Evolutionary conservation across 2,113 vertebrate genomes (phyloP), one percentile per base, ranked within the genome.

Genomic region (Zeus faber): DNA sequence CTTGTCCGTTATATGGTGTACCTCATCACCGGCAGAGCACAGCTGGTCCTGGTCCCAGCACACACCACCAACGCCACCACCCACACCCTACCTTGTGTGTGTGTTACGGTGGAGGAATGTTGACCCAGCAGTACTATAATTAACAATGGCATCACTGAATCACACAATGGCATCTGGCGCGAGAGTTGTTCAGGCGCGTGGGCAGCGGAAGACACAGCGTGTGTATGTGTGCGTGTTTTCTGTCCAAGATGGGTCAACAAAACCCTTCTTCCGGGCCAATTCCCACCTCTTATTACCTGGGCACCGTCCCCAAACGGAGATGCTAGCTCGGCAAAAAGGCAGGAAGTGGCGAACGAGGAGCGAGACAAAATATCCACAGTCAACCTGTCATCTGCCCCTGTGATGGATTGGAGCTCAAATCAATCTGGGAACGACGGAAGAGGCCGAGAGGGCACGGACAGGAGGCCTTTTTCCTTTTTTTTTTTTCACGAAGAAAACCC

Each of bases 351-450:
- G 52, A 63, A 73, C 59, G 63, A 3, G 54, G 76, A 73, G 61
- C 47, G n/a, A 16, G 11, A 6, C 13, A 8, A 48, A 77, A 80
- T 47, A 46, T 35, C 53, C 53, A 70, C 70, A 66, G 69, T 71
- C 65, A 79, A 64, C 58, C 56, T 53, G 69, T 73, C 81, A 78
- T 60, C 62, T 45, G 44, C 18, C 17, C 18, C 59, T 5, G 49
- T 80, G 74, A 82, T 78, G 63, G 70, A 88, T 72, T 56, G 65
- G 64, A 47, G 47, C 17, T 44, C 46, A 55, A n/a, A n/a, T n/a
- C n/a, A n/a, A n/a, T n/a, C n/a, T n/a, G n/a, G n/a, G n/a, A n/a
- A n/a, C n/a, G n/a, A n/a, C 13, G 22, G 45, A 47, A 22, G n/a
- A 22, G 35, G 47, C 5, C 9, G 40, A 39, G 24, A 54, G 37